Evolutionary conservation across 2,888 invertebrate genomes (phyloP).

Genomic region (Drosophila testacea): DNA sequence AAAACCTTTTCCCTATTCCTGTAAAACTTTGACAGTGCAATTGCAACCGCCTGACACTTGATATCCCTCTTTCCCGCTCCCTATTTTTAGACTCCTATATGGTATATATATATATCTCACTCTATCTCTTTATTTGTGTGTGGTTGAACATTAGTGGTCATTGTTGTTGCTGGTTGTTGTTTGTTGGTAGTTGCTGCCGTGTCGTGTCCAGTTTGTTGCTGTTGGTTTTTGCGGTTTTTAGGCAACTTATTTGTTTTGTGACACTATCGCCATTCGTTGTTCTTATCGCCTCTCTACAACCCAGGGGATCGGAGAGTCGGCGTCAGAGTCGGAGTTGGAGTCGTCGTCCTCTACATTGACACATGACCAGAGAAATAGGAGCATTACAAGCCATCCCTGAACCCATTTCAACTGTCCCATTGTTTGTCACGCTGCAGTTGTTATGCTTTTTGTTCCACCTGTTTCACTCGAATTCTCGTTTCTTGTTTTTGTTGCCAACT

Average conservation of each 20-base stretch:
- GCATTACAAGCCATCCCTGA: slow-evolving; percentile 36
- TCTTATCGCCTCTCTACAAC: slow-evolving; percentile 55
- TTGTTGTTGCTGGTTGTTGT: slow-evolving; percentile 21
- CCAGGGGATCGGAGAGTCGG: slow-evolving; percentile 33
- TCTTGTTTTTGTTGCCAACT: slow-evolving; percentile 43
- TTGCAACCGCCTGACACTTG: slow-evolving; percentile 47
- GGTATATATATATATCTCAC: background rate
- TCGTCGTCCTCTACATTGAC: slow-evolving; percentile 50
- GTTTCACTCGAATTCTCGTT: slow-evolving; percentile 27
- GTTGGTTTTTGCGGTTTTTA: slow-evolving; percentile 73
- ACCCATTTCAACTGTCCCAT: slow-evolving; percentile 64
- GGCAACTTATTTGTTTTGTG: slow-evolving; percentile 78
- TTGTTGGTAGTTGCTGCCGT: slow-evolving; percentile 28
- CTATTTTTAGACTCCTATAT: background rate
- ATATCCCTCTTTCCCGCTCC: slow-evolving; percentile 9
- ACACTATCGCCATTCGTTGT: slow-evolving; percentile 67
- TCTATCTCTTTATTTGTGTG: slow-evolving; percentile 58
- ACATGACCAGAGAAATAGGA: slow-evolving; percentile 48
- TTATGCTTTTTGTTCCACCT: slow-evolving; percentile 46
- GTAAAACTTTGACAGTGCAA: slow-evolving; percentile 56
- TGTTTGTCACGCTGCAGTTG: slow-evolving; percentile 72
- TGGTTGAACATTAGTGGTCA: slow-evolving; percentile 77
- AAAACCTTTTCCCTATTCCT: slow-evolving; percentile 11
- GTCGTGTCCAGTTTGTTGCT: slow-evolving; percentile 56
- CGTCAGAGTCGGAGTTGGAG: background rate